Evolutionary conservation across 2,797 vertebrate species (phyloP).

Genomic region (Discoglossus pictus): DNA sequence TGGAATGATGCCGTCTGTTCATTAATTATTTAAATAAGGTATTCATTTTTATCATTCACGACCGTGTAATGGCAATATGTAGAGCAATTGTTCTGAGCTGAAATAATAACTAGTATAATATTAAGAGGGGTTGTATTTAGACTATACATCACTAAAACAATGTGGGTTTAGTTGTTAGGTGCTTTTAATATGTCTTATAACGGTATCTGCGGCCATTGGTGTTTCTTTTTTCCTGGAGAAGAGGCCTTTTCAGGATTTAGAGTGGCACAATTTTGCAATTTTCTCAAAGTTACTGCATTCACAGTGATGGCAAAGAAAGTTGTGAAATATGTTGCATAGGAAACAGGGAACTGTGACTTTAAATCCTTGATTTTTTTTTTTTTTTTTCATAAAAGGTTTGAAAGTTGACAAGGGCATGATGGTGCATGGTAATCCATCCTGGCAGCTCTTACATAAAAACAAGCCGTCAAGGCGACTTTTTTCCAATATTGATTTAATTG

Average conservation of each 20-base stretch:
- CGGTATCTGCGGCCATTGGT: background rate
- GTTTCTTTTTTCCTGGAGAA: no score
- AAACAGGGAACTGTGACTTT: constrained; percentile 74
- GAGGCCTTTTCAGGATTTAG: constrained; percentile 10
- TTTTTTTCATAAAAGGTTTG: constrained; percentile 78
- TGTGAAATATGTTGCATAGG: constrained; percentile 47
- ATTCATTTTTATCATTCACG: constrained; percentile 63
- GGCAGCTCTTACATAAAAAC: constrained; percentile 89
- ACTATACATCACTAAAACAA: no score
- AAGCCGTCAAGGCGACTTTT: constrained; percentile 90
- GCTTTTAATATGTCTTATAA: background rate
- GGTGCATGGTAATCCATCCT: constrained; percentile 85
- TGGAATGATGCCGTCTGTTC: constrained; percentile 60
- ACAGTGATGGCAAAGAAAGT: constrained; percentile 44
- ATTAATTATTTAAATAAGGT: constrained; percentile 63
- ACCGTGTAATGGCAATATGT: constrained; percentile 56
- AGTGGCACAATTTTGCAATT: constrained; percentile 16
- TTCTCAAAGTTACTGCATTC: constrained; percentile 34
- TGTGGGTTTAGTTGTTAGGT: no score
- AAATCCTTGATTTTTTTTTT: constrained; percentile 67
- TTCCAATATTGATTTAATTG: constrained; percentile 93
- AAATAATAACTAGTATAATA: constrained; percentile 10
- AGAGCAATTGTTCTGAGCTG: constrained; percentile 2
- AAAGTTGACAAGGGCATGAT: constrained; percentile 86
- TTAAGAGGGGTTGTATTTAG: background rate